Conservation (phyloP, 2,797 vertebrate species). For the Psittacula echo region DNA sequence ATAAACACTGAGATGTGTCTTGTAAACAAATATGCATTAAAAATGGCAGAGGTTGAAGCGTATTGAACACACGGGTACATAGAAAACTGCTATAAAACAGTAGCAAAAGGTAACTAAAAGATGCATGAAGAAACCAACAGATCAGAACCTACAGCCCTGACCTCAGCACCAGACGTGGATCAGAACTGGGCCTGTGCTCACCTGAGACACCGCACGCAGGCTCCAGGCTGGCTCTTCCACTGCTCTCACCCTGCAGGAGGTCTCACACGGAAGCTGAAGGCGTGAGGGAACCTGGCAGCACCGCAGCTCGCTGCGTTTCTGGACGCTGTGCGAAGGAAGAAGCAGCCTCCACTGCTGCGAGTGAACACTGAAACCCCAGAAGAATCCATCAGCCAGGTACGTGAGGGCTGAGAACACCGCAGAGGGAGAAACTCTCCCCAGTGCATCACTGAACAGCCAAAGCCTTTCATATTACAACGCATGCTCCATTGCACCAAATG, state of each 20-base stretch:
- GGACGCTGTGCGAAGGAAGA: neutral
- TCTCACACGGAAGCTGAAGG: neutral
- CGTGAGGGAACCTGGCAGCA: neutral
- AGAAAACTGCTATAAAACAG: neutral
- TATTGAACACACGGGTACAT: neutral
- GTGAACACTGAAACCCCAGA: neutral
- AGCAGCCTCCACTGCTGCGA: neutral
- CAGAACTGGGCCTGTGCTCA: neutral
- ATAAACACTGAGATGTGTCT: slow-evolving; percentile 32
- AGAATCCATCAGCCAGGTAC: fast-evolving
- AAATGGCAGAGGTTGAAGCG: slow-evolving; percentile 16
- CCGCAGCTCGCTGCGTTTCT: neutral
- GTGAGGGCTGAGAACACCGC: neutral
- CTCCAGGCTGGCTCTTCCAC: neutral
- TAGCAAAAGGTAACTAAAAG: neutral
- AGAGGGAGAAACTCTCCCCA: neutral
- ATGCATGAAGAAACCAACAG: neutral
- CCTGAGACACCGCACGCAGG: neutral
- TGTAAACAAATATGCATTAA: slow-evolving; percentile 11
- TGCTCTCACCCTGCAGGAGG: neutral
- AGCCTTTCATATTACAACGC: fast-evolving
- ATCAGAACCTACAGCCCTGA: neutral
- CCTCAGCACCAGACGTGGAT: neutral
- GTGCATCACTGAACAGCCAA: neutral
- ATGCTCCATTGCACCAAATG: fast-evolving